Percentiles rank a stretch among this genome's conserved stretches.
phyloP scores from a whole-genome alignment of 1,140 invertebrate genomes.

The Notospermus geniculatus region DNA sequence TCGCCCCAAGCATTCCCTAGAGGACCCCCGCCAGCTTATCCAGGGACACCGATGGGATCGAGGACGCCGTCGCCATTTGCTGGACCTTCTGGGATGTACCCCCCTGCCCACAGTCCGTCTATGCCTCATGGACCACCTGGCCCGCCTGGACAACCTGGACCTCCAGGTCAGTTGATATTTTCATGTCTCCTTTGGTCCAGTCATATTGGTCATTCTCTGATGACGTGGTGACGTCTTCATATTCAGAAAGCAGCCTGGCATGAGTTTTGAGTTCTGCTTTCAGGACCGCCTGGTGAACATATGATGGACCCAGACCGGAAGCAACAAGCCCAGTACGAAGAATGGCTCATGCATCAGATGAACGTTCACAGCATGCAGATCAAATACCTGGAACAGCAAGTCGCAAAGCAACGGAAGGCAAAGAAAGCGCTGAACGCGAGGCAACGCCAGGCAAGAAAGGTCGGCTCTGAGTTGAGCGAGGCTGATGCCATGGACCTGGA shows the following conservation, averaged over 20 bases:
- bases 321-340: constrained; percentile 74
- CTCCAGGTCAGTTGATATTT: constrained; percentile 27
- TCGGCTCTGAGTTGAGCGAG: constrained; percentile 64
- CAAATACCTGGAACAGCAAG: constrained; percentile 59
- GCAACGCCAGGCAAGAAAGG: constrained; percentile 66
- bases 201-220: too few relatives aligned
- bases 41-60: constrained; percentile 13
- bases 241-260: too few relatives aligned
- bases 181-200: too few relatives aligned
- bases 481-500: constrained; percentile 78
- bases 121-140: constrained; percentile 42
- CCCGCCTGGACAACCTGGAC: constrained; percentile 25
- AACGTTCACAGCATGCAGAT: constrained; percentile 65
- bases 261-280: too few relatives aligned
- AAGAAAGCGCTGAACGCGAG: constrained; percentile 75
- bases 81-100: constrained; percentile 12
- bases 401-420: constrained; percentile 58
- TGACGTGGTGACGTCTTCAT: too few relatives aligned
- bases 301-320: constrained; percentile 63
- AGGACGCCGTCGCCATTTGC: constrained; percentile 15
- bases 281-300: constrained; percentile 51
- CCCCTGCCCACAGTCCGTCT: constrained; percentile 14
- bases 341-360: constrained; percentile 82
- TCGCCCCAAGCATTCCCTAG: constrained; percentile 10
- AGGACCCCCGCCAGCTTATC: constrained; percentile 21